These are phyloP conservation scores for Athetis lepigone DNA, from an alignment of 2,888 invertebrate species.

Conservation along the genomic window DNA sequence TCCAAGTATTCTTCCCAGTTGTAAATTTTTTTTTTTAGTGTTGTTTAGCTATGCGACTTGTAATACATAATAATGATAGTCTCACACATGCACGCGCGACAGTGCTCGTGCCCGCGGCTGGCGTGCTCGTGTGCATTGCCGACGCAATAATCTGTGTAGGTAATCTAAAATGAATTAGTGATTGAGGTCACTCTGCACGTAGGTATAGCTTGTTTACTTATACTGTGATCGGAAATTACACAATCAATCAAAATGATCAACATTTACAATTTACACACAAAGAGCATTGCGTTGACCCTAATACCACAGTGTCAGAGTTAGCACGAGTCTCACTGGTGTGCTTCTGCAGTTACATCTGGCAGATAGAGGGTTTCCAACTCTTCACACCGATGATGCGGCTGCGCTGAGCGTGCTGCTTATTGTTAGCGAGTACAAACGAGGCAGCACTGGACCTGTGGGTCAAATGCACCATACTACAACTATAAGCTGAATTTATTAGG, in stretches of 20 bases:
- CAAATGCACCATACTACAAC: no score
- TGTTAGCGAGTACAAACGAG: no score
- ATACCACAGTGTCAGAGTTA: no score
- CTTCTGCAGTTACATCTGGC: no score
- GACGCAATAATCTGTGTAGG: constrained; percentile 6
- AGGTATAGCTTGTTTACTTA: constrained; percentile 4
- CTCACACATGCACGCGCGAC: not conserved
- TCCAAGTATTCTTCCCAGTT: not conserved
- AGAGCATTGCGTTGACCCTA: not conserved
- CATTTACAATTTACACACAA: not conserved
- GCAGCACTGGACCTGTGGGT: no score
- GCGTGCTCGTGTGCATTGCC: not conserved
- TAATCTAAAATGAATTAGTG: constrained; percentile 50
- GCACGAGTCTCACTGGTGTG: no score
- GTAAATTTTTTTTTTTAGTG: no score
- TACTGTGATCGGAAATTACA: not conserved
- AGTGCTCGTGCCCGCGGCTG: not conserved
- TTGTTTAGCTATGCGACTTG: not conserved
- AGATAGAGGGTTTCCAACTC: no score
- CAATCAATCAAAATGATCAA: not conserved
- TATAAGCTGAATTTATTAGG: no score
- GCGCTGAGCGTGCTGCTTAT: no score
- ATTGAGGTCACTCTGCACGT: constrained; percentile 35
- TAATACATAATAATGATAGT: not conserved
- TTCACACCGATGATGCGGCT: no score